Conservation (phyloP, 2,113 vertebrate genomes). For the Cephalopterus ornatus region DNA sequence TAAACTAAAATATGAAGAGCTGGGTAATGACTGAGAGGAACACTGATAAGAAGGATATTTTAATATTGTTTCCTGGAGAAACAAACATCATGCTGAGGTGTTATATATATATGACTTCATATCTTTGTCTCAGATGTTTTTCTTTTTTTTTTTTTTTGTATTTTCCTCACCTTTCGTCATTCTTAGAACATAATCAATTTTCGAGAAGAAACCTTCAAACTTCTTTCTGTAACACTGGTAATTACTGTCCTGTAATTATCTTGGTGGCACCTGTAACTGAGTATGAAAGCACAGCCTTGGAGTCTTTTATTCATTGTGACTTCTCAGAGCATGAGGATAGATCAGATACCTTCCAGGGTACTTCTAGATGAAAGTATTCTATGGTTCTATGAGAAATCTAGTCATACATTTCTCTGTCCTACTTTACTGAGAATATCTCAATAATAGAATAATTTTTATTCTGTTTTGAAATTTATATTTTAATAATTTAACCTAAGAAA, state of each 20-base stretch:
- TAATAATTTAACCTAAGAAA: background rate
- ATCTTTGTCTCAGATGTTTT: background rate
- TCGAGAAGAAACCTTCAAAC: background rate
- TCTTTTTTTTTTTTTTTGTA: background rate
- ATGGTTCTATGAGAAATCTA: background rate
- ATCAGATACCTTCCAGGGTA: background rate
- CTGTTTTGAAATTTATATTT: background rate
- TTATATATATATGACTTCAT: background rate
- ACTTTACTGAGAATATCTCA: background rate
- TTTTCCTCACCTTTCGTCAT: background rate
- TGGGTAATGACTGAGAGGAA: background rate
- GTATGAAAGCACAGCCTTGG: background rate
- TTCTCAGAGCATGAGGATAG: background rate
- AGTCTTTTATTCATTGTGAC: background rate
- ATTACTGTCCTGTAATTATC: background rate
- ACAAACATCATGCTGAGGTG: background rate
- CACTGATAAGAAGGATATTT: background rate
- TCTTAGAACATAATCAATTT: background rate
- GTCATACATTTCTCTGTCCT: background rate
- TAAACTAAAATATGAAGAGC: background rate
- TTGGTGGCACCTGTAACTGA: fast-evolving
- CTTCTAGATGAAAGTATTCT: background rate
- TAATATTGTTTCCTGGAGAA: background rate
- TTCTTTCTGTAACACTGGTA: background rate
- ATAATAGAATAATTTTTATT: background rate